Evolutionary conservation across 2,888 invertebrate genomes (phyloP).

Genomic region (Cephus sareptanus): DNA sequence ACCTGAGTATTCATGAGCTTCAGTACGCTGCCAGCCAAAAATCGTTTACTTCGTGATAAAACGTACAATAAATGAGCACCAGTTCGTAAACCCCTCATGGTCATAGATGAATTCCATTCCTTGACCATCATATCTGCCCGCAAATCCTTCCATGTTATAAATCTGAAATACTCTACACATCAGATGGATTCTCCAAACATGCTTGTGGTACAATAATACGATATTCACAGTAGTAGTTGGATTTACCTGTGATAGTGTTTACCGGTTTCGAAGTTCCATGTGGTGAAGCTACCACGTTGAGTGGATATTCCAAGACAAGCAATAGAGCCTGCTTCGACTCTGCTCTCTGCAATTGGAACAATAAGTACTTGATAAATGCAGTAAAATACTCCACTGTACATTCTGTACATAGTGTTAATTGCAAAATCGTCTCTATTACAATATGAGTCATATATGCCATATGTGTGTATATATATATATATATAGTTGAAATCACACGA

Average conservation of each 20-base stretch:
- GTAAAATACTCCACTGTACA: not conserved
- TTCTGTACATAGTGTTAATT: not conserved
- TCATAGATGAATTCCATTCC: conserved; percentile 82
- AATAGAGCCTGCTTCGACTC: conserved; percentile 74
- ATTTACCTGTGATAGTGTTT: conserved; percentile 78
- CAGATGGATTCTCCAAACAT: not conserved
- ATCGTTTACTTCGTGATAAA: conserved; percentile 82
- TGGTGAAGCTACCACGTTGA: conserved; percentile 84
- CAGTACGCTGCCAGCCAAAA: conserved; percentile 85
- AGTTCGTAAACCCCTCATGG: conserved; percentile 75
- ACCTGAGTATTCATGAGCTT: conserved; percentile 90
- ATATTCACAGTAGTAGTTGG: not conserved
- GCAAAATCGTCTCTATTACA: not conserved
- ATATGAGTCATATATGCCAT: not conserved
- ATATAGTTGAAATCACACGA: not conserved
- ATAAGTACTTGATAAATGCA: not conserved
- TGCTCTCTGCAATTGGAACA: conserved; percentile 72
- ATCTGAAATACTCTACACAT: conserved; percentile 51
- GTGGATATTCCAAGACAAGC: conserved; percentile 85
- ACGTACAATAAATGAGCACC: conserved; percentile 78
- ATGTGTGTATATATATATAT: not conserved
- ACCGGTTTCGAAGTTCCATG: conserved; percentile 83
- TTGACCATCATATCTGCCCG: conserved; percentile 79
- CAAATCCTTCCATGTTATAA: conserved; percentile 92
- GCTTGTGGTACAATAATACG: not conserved